Base-by-base conservation (phyloP, 1,140 invertebrate genomes). In the Bombus impatiens region DNA sequence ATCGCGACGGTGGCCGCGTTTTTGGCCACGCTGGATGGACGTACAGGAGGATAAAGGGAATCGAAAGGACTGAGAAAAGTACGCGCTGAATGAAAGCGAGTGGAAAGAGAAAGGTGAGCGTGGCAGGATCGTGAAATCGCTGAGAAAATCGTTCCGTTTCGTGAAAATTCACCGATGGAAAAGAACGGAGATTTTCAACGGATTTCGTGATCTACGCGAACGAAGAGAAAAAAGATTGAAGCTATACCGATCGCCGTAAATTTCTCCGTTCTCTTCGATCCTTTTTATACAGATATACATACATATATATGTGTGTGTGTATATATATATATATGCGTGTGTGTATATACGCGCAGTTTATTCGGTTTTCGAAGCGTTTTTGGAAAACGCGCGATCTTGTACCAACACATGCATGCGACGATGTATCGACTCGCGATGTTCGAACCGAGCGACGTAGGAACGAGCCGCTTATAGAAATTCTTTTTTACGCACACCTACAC, bases 391-490 rank as follows among this genome's bases (percentile, higher is more conserved):
- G 76, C 67, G 42, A 65, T 67, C 32, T 15, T 35, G 44, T 44
- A 25, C n/a, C n/a, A n/a, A 32, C 13, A 28, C 70, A 72, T n/a
- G 13, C 40, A n/a, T 25, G 70, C 28, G 13, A n/a, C 70, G 12
- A n/a, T 42, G 5, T 12, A 13, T n/a, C 37, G 25, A 57, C 28
- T 35, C 70, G 44, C 65, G 0, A 22, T 35, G 22, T 25, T 57
- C 53, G 87, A 87, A 47, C 15, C 65, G 65, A 79, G 78, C 87
- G 75, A 68, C 86, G 74, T 44, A 87, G 75, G 86, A 89, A 82
- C 78, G 72, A 78, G 40, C 59, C 71, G 78, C 82, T n/a, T 67
- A 42, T 87, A n/a, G 86, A 86, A 12, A 74, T n/a, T 57, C 10
- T 71, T 78, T 40, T 78, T 67, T 53, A 57, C 44, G 28, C 67